Conservation (phyloP, 2,797 vertebrate genomes). For the Molossus molossus region DNA sequence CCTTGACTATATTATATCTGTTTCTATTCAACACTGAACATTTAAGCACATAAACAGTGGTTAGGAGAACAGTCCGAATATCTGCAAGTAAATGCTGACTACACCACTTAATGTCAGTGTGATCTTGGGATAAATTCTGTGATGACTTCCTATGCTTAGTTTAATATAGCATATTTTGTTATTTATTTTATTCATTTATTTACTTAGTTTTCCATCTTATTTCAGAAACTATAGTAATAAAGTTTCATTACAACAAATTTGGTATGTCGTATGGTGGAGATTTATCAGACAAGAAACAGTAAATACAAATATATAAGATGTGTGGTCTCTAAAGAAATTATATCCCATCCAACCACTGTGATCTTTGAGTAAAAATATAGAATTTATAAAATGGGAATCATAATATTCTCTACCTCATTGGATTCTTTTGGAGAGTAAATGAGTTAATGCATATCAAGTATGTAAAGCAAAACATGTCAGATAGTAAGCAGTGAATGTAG, state of each 20-base stretch:
- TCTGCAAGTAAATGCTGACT: not conserved
- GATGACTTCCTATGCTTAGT: not conserved
- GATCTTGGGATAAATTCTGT: not conserved
- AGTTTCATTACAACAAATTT: slow-evolving; percentile 19
- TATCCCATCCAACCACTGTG: not conserved
- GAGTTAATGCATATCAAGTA: not conserved
- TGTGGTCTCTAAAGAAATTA: not conserved
- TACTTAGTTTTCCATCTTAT: not conserved
- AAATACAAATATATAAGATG: not conserved
- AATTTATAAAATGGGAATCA: not conserved
- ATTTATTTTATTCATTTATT: not conserved
- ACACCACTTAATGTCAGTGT: not conserved
- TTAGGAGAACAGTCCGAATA: not conserved
- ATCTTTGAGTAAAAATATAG: not conserved
- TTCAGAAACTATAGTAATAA: not conserved
- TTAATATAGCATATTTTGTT: not conserved
- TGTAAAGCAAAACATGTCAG: not conserved
- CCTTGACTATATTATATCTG: not conserved
- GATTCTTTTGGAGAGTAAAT: slow-evolving; percentile 34
- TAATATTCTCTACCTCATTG: not conserved
- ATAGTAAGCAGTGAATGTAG: not conserved
- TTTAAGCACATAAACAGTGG: not conserved
- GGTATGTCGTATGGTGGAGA: not conserved
- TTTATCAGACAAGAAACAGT: not conserved
- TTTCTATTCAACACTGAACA: not conserved